Base-by-base conservation (phyloP, 2,888 invertebrate genomes). In the Plemyria rubiginata region DNA sequence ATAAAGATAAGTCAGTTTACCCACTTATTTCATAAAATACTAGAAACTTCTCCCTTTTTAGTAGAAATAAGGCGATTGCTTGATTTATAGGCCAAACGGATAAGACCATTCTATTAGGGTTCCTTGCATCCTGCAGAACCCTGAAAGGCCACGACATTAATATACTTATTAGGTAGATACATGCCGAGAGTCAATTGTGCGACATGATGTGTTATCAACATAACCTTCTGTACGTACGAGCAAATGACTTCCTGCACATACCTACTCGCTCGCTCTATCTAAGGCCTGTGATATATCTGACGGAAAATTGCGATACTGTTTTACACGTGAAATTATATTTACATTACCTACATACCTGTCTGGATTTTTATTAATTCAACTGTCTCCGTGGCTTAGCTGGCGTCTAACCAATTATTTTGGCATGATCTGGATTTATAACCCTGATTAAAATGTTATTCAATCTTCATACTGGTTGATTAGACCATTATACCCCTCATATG, bases 171-270 rank as follows among this genome's bases (percentile, higher is more conserved):
- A 45, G 11, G 9, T 46, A 49, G 29, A 50, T 70, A 72, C 66
- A 73, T 73, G 68, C 68, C 70, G 73, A 76, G 72, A 72, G 75
- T 73, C 71, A 73, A 75, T 72, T 62, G 71, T 68, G 75, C 67
- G 71, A 69, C 70, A 72, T 75, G 67, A 79, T 78, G 76, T 76
- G 84, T 88, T 91, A 92, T 71, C 90, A 83, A 78, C 71, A 74
- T 84, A 85, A 87, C 91, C 91, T 92, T 92, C 90, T 86, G 76
- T 75, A 75, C 80, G 85, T 75, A 75, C 80, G 85, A 84, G 85
- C 82, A 87, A 90, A 91, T 90, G 86, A 86, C 90, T 92, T 92
- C 91, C 92, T 89, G 76, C 77, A 50, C 15, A 13, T 50, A 87
- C 80, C 82, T 87, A 84, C 72, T 78, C 70, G 74, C 73, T 73